These are phyloP conservation scores for Anhinga anhinga DNA, from an alignment of 2,113 vertebrate genomes.

Conservation along the genomic window DNA sequence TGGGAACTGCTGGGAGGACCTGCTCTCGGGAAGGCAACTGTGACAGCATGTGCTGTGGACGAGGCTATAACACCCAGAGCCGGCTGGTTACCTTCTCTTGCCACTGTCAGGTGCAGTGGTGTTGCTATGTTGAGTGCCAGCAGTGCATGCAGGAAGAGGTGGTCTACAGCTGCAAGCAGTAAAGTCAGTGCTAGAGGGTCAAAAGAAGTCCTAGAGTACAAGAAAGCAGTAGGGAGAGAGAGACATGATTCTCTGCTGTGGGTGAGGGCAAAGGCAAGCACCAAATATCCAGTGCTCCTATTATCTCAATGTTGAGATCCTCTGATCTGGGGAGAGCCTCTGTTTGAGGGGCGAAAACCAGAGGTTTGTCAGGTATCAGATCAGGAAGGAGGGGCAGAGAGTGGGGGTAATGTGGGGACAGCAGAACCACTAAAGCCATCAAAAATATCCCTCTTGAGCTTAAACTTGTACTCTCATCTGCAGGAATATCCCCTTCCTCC, in stretches of 20 bases:
- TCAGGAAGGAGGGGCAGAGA: not conserved
- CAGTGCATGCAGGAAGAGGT: constrained; percentile 93
- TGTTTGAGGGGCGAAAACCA: not conserved
- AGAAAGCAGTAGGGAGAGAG: not conserved
- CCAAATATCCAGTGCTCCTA: not conserved
- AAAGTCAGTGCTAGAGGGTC: not conserved
- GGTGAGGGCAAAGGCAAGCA: not conserved
- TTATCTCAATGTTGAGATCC: not conserved
- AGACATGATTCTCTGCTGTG: not conserved
- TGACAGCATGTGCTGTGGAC: constrained; percentile 92
- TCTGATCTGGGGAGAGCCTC: not conserved
- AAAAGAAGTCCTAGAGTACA: not conserved
- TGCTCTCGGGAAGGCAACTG: constrained; percentile 93
- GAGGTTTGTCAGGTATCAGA: not conserved
- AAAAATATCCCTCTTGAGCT: not conserved
- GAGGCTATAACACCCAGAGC: constrained; percentile 95
- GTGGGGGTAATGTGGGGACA: not conserved
- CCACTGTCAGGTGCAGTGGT: constrained; percentile 98
- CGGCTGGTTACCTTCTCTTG: constrained; percentile 91
- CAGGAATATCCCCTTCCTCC: not conserved
- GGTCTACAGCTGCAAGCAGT: constrained; percentile 93
- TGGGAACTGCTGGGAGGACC: constrained; percentile 85
- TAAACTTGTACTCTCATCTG: not conserved
- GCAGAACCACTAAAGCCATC: not conserved
- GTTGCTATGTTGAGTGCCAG: constrained; percentile 97